Base-by-base conservation (phyloP, 1,140 invertebrate species). In the Bilobella aurantiaca region DNA sequence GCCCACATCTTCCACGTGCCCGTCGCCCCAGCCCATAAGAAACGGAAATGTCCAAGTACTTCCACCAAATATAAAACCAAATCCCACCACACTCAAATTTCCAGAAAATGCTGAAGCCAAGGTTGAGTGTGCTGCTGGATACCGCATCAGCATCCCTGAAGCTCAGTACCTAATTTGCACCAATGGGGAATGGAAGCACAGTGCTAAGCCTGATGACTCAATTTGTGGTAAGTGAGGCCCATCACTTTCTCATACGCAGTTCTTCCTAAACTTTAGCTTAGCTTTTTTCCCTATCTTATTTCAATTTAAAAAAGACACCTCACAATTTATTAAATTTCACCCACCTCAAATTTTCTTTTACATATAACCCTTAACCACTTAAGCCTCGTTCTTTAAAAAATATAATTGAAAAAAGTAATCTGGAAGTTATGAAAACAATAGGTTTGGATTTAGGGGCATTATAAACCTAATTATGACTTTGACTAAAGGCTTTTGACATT, bases 121-220 rank as follows among this genome's bases (percentile, higher is more conserved):
- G 25, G 49, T 53, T 8, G 49, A 53, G 8, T 53, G 49, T 53
- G 25, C 14, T 23, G 14, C 49, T 53, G 49, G 49, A 5, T 53
- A 18, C 25, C 49, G 49, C 23, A 12, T 53, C 49, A 23, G 12
- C 23, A 18, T 18, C 49, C 5, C 21, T 8, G 49, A 53, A 23
- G 14, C 14, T 23, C 49, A 53, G 49, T 53, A 53, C 49, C 12
- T 53, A 53, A 53, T 53, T 23, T 53, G 49, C 21, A 53, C 49
- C 25, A 53, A 53, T 53, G 49, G 49, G 21, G 49, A 53, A 53
- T 53, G 49, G 49, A 53, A 53, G 23, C 49, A 53, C 49, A 53
- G 49, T 23, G 49, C 25, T 23, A 53, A 53, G 25, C 49, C 49
- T 5, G 49, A 53, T 53, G 49, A 23, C 14, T 53, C 49, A 8